phyloP scores from a whole-genome alignment of 2,888 invertebrate species.

The Hypercompe scribonia region DNA sequence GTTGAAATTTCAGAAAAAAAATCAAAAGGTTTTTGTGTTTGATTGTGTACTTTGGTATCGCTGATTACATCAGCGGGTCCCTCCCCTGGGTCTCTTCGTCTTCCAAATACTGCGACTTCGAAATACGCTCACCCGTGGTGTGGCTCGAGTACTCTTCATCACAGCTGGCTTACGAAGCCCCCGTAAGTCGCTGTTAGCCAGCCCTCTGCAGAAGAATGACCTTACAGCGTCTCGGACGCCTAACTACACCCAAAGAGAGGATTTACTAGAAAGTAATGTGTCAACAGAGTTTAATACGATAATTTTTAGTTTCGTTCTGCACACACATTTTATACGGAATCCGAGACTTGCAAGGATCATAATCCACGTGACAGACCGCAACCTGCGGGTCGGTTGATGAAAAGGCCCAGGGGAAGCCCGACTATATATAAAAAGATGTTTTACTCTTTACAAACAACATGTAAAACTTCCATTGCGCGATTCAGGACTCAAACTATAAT shows the following conservation, averaged over 20 bases:
- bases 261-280: too few species aligned
- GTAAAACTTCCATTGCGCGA: too few species aligned
- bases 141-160: neutral
- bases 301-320: too few species aligned
- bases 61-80: neutral
- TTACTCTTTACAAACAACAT: too few species aligned
- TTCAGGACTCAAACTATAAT: too few species aligned
- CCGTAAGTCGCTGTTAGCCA: conserved; percentile 15
- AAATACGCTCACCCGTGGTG: conserved; percentile 7
- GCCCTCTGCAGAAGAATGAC: conserved; percentile 16
- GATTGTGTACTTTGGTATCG: neutral
- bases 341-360: too few species aligned
- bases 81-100: conserved; percentile 4
- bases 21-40: neutral
- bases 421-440: too few species aligned
- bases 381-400: too few species aligned
- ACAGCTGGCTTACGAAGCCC: conserved; percentile 11
- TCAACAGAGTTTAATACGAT: too few species aligned
- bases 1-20: neutral
- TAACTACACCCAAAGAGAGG: conserved; percentile 16
- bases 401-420: too few species aligned
- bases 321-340: too few species aligned
- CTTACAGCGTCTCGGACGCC: conserved; percentile 19
- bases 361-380: too few species aligned
- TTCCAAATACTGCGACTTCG: conserved; percentile 1